These are phyloP conservation scores for Silurus glanis DNA, from an alignment of 2,113 vertebrate species.

Conservation along the genomic window DNA sequence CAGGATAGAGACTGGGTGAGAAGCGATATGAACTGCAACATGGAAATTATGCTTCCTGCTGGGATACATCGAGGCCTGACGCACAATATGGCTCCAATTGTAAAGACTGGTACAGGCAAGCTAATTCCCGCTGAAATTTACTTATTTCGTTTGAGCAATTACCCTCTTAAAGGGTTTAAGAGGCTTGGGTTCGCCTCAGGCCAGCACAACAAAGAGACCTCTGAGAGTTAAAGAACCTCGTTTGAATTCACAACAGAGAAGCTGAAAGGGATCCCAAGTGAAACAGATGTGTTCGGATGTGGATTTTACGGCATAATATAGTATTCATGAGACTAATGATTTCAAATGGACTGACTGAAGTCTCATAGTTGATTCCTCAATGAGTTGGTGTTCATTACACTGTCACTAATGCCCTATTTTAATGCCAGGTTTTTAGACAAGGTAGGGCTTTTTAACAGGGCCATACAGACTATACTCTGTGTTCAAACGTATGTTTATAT, in stretches of 20 bases:
- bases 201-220: conserved; percentile 34
- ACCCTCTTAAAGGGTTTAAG: conserved; percentile 39
- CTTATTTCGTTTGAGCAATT: conserved; percentile 49
- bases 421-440: background rate
- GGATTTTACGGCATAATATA: conserved; percentile 22
- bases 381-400: background rate
- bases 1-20: conserved; percentile 58
- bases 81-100: conserved; percentile 53
- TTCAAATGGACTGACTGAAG: conserved; percentile 25
- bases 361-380: background rate
- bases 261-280: background rate
- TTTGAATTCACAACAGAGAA: conserved; percentile 17
- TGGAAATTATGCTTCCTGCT: conserved; percentile 62
- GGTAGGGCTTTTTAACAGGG: background rate
- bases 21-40: conserved; percentile 53
- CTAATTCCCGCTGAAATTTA: conserved; percentile 55
- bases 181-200: conserved; percentile 18
- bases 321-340: conserved; percentile 28
- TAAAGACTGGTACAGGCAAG: conserved; percentile 55
- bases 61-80: conserved; percentile 52
- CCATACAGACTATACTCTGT: background rate
- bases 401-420: background rate
- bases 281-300: conserved; percentile 18
- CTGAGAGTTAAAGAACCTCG: conserved; percentile 11
- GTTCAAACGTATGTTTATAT: background rate